Percentiles rank a stretch among this genome's conserved stretches.
These are phyloP conservation scores for Rhopilema esculentum DNA, from an alignment of 30 jellyfish, hydroid and myxozoan genomes.

Conservation along the genomic window DNA sequence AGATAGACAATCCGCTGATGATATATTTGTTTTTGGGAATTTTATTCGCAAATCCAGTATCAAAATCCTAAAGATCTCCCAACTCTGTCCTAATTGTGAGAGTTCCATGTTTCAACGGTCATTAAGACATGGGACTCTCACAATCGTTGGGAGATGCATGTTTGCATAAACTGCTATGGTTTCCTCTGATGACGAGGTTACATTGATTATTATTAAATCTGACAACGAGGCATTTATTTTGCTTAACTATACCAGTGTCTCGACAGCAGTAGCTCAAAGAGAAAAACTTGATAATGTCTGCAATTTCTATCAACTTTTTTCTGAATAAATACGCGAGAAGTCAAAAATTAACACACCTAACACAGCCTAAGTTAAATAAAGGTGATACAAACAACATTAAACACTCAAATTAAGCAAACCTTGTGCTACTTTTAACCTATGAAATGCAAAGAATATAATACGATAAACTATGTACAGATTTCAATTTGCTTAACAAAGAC, in stretches of 20 bases:
- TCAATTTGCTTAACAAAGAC: background rate
- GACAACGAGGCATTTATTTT: background rate
- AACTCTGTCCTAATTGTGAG: no score
- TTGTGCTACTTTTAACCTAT: background rate
- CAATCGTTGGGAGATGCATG: no score
- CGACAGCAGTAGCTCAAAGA: background rate
- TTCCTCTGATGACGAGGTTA: no score
- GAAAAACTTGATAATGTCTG: background rate
- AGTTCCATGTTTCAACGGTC: no score
- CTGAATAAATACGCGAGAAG: background rate
- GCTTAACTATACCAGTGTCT: no score
- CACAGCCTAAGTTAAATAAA: background rate
- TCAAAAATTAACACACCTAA: background rate
- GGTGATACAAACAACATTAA: background rate
- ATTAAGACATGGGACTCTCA: no score
- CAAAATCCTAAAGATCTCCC: no score
- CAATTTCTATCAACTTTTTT: background rate
- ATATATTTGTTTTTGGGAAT: no score
- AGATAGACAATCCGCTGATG: no score
- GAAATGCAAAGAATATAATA: background rate
- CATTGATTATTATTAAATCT: no score
- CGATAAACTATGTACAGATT: background rate
- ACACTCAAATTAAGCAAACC: constrained; percentile 1
- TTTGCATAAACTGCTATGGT: no score
- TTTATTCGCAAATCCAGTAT: no score